Percentiles rank a stretch among this genome's conserved stretches.
phyloP scores from a whole-genome alignment of 2,113 vertebrate species.

The Ophiodon elongatus region DNA sequence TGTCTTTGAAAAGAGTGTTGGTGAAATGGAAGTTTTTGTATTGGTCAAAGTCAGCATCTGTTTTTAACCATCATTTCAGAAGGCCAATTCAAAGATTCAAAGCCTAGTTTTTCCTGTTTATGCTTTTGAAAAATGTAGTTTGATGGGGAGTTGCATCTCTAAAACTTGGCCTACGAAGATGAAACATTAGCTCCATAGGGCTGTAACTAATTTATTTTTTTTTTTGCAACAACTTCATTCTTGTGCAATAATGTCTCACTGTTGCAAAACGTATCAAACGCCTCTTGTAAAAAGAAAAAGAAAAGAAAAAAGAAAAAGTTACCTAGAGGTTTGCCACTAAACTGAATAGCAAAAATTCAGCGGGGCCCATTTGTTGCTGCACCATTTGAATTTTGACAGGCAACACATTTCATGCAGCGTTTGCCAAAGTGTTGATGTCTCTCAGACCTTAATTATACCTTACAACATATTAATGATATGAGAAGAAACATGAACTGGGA shows the following conservation, averaged over 20 bases:
- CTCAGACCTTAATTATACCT: neutral
- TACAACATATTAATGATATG: conserved; percentile 1
- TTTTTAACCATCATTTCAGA: neutral
- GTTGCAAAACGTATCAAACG: neutral
- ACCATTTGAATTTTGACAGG: neutral
- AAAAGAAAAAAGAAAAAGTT: neutral
- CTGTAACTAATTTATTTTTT: neutral
- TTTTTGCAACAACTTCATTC: neutral
- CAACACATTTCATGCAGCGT: neutral
- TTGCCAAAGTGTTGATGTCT: neutral
- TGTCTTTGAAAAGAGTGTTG: conserved; percentile 5
- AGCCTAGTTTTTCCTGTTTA: neutral
- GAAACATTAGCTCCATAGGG: neutral
- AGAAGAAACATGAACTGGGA: conserved; percentile 5
- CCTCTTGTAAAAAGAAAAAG: neutral
- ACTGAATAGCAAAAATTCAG: neutral
- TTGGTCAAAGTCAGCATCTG: neutral
- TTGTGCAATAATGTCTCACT: neutral
- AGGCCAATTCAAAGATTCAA: neutral
- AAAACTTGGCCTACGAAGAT: neutral
- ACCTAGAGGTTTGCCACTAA: neutral
- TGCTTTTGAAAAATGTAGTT: neutral
- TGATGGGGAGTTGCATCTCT: neutral
- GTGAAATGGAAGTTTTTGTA: neutral
- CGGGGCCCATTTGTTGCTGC: neutral